Conservation (phyloP, 2,797 vertebrate species). For the Alouatta caraya region DNA sequence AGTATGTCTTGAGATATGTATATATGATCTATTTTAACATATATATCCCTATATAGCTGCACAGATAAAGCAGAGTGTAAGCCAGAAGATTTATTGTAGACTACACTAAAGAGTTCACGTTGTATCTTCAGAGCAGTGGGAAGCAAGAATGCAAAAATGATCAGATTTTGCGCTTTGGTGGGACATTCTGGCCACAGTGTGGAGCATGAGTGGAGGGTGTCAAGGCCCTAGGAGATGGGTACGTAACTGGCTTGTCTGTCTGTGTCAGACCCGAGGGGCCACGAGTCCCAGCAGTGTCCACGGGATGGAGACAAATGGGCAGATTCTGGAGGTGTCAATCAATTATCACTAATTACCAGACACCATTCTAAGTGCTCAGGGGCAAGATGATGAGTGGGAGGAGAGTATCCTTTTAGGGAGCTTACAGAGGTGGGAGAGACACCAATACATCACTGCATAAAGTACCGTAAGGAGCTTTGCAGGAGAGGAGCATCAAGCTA, state of each 20-base stretch:
- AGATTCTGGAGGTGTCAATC: neutral
- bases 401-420: accelerated
- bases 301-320: too few species aligned
- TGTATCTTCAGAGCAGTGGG: neutral
- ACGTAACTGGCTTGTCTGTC: neutral
- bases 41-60: neutral
- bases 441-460: neutral
- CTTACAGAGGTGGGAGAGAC: too few species aligned
- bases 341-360: too few species aligned
- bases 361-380: neutral
- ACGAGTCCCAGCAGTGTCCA: neutral
- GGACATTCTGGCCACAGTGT: too few species aligned
- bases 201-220: neutral
- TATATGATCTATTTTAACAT: neutral
- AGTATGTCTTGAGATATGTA: neutral
- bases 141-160: neutral
- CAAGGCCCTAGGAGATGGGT: neutral
- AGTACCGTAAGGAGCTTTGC: neutral
- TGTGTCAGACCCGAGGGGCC: neutral
- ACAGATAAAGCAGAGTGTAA: neutral
- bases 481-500: accelerated
- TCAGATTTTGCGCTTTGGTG: too few species aligned
- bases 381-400: too few species aligned
- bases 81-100: too few species aligned
- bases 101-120: neutral